Evolutionary conservation across 2,888 invertebrate genomes (phyloP).

Genomic region (Agrypnus murinus): DNA sequence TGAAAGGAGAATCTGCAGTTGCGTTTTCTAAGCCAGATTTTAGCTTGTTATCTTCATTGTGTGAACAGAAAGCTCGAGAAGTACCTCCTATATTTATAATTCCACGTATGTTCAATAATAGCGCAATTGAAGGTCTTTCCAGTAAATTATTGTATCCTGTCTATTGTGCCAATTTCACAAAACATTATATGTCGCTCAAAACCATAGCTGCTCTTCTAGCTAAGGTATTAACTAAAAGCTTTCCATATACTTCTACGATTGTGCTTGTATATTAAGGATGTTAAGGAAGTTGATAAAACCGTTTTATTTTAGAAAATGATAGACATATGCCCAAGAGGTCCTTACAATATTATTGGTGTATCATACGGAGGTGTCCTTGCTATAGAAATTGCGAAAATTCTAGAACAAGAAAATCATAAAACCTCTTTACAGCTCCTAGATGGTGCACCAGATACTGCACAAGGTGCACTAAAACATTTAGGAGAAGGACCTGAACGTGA

Average conservation of each 20-base stretch:
- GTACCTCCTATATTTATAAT: slow-evolving; percentile 69
- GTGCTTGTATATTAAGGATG: too few relatives aligned
- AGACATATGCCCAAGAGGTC: slow-evolving; percentile 75
- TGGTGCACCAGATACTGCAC: slow-evolving; percentile 84
- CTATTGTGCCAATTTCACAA: slow-evolving; percentile 67
- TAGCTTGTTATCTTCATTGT: slow-evolving; percentile 66
- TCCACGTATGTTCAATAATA: slow-evolving; percentile 66
- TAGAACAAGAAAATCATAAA: slow-evolving; percentile 78
- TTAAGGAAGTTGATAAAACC: too few relatives aligned
- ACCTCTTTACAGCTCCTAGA: slow-evolving; percentile 83
- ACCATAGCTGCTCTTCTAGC: slow-evolving; percentile 64
- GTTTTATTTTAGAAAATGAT: slow-evolving; percentile 78
- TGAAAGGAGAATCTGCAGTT: slow-evolving; percentile 58
- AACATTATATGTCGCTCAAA: slow-evolving; percentile 58
- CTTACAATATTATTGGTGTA: slow-evolving; percentile 88
- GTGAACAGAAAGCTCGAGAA: slow-evolving; percentile 66
- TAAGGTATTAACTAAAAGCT: too few relatives aligned
- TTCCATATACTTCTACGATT: too few relatives aligned
- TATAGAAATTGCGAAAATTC: slow-evolving; percentile 83
- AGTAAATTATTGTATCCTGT: slow-evolving; percentile 67
- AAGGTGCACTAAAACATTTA: slow-evolving; percentile 73
- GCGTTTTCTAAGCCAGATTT: slow-evolving; percentile 64
- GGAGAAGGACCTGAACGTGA: slow-evolving; percentile 68
- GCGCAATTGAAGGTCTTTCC: slow-evolving; percentile 62
- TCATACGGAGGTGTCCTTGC: slow-evolving; percentile 91